Evolutionary conservation across 2,888 invertebrate genomes (phyloP).

Genomic region (Sipha maydis): DNA sequence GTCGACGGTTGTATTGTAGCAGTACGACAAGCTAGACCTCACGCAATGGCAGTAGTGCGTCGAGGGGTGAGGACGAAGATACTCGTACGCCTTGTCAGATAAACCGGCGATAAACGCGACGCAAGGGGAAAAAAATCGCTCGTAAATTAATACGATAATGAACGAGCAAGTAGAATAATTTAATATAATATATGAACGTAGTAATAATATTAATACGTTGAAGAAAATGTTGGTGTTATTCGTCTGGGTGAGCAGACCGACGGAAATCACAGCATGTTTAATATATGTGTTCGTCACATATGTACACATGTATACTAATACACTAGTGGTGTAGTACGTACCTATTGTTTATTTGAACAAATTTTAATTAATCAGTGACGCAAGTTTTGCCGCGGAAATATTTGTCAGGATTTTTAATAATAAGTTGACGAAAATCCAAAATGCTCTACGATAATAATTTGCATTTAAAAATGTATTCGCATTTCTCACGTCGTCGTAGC

Average conservation of each 20-base stretch:
- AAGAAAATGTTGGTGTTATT: not conserved
- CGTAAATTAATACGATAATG: conserved; percentile 55
- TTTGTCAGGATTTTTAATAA: too few species aligned
- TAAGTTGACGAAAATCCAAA: too few species aligned
- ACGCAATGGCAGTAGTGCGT: conserved; percentile 32
- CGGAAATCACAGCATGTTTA: not conserved
- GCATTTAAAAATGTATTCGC: too few species aligned
- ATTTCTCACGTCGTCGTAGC: too few species aligned
- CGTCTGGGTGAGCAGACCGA: not conserved
- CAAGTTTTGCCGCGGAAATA: too few species aligned
- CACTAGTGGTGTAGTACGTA: not conserved
- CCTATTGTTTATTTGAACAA: too few species aligned
- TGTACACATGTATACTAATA: too few species aligned
- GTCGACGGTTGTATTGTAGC: not conserved
- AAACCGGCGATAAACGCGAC: conserved; percentile 2
- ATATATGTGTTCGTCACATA: too few species aligned
- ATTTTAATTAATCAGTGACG: too few species aligned
- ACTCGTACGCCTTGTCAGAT: conserved; percentile 56
- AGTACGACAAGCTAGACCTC: conserved; percentile 13
- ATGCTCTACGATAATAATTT: too few species aligned
- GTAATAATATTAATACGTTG: conserved; percentile 2
- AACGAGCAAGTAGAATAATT: not conserved
- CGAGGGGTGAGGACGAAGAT: conserved; percentile 31
- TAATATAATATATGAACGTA: not conserved
- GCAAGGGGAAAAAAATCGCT: conserved; percentile 28